Percentiles rank a stretch among this genome's conserved stretches.
phyloP scores from a whole-genome alignment of 2,797 vertebrate genomes.

The Percopsis omiscomaycus region DNA sequence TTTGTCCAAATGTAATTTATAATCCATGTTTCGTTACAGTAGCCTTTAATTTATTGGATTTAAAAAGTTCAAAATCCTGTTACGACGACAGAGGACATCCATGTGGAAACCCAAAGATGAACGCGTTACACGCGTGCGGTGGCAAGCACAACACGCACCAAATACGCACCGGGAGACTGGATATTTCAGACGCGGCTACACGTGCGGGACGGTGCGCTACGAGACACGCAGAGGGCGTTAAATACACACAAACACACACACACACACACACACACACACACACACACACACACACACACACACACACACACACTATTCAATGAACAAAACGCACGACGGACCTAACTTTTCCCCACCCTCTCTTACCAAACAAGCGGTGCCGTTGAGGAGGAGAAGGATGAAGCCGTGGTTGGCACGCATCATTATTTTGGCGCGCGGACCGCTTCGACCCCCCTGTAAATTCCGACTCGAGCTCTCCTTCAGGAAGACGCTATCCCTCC shows the following conservation, averaged over 20 bases:
- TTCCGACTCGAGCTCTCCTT: slow-evolving; percentile 47
- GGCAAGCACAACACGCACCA: neutral
- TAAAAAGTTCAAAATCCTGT: too few species aligned
- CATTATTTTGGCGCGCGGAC: slow-evolving; percentile 71
- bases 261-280: slow-evolving; percentile 5
- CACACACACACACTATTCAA: slow-evolving; percentile 41
- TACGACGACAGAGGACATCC: too few species aligned
- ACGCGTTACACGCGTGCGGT: neutral
- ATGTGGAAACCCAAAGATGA: too few species aligned
- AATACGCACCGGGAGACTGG: neutral
- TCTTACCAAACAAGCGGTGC: slow-evolving; percentile 82
- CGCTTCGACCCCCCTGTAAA: slow-evolving; percentile 41
- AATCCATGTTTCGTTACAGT: too few species aligned
- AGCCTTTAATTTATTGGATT: too few species aligned
- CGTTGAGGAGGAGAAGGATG: slow-evolving; percentile 82
- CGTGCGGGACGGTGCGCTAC: neutral
- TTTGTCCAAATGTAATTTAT: too few species aligned
- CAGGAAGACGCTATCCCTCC: slow-evolving; percentile 71
- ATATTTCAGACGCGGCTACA: neutral
- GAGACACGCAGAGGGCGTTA: neutral
- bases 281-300: slow-evolving; percentile 3
- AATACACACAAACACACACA: neutral
- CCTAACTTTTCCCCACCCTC: slow-evolving; percentile 36
- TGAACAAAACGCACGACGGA: slow-evolving; percentile 36
- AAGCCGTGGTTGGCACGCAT: slow-evolving; percentile 81